Conservation (phyloP, 2,113 vertebrate genomes). For the Cyanoliseus patagonus region DNA sequence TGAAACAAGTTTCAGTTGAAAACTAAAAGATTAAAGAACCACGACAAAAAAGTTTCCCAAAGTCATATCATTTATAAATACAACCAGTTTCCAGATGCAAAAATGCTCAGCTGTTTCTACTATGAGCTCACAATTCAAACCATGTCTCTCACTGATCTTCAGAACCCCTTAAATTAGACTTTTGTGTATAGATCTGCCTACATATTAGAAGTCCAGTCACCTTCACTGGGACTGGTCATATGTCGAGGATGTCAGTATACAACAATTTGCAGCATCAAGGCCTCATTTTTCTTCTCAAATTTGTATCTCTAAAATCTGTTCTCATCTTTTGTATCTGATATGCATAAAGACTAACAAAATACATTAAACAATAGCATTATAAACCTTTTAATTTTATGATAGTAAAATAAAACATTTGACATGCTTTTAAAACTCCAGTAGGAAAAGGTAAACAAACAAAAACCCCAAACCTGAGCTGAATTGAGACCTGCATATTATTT, state of each 20-base stretch:
- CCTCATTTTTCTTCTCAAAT: not conserved
- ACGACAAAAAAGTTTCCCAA: slow-evolving; percentile 59
- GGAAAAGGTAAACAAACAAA: not conserved
- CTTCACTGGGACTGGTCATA: not conserved
- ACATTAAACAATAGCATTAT: not conserved
- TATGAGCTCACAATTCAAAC: not conserved
- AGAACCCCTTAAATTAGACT: not conserved
- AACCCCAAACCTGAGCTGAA: not conserved
- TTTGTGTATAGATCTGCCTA: not conserved
- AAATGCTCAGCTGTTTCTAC: slow-evolving; percentile 17
- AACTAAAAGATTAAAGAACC: slow-evolving; percentile 75
- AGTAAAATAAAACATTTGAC: not conserved
- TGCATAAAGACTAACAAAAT: not conserved
- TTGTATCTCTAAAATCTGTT: not conserved
- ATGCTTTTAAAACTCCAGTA: not conserved
- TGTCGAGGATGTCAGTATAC: not conserved
- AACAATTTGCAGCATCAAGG: not conserved
- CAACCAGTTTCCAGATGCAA: slow-evolving; percentile 54
- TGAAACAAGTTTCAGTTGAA: slow-evolving; percentile 74
- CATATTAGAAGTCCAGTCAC: not conserved
- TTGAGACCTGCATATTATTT: not conserved
- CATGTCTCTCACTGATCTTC: not conserved
- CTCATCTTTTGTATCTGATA: not conserved
- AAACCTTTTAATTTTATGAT: not conserved
- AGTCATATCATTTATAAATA: slow-evolving; percentile 30